A percentile compares a stretch with the other conserved stretches of the same genome.
Conservation (phyloP, 2,113 vertebrate species). For the Hippopotamus amphibius region DNA sequence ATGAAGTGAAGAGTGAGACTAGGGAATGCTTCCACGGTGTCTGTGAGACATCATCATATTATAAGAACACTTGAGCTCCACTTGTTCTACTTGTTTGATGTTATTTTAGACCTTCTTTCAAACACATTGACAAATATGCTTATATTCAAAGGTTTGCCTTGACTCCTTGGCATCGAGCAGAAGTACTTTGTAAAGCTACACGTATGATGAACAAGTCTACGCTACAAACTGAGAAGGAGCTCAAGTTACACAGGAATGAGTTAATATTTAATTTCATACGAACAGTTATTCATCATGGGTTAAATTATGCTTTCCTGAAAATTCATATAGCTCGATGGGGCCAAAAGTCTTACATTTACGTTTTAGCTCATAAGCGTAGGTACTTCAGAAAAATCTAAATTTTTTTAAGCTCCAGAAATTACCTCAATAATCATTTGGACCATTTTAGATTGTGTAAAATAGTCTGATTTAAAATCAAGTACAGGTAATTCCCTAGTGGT, state of each 20-base stretch:
- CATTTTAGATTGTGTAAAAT: neutral
- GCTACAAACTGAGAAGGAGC: neutral
- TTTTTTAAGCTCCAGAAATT: neutral
- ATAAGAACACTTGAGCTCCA: neutral
- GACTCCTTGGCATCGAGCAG: neutral
- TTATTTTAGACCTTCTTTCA: neutral
- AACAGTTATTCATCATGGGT: neutral
- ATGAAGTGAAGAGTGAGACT: neutral
- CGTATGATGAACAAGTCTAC: fast-evolving
- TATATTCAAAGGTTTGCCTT: neutral
- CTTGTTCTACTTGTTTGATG: neutral
- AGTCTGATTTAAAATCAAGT: neutral
- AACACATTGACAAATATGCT: neutral
- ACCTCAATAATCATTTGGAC: neutral
- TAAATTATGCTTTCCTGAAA: neutral
- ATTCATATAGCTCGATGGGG: neutral
- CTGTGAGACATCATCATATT: neutral
- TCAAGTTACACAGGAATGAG: neutral
- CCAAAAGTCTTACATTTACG: neutral
- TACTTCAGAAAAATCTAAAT: neutral
- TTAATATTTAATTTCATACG: neutral
- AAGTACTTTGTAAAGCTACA: neutral
- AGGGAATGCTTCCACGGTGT: neutral
- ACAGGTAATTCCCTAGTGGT: neutral
- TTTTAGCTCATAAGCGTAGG: neutral